Conservation (phyloP, 2,797 vertebrate genomes). For the Malacoctenus gilli region DNA sequence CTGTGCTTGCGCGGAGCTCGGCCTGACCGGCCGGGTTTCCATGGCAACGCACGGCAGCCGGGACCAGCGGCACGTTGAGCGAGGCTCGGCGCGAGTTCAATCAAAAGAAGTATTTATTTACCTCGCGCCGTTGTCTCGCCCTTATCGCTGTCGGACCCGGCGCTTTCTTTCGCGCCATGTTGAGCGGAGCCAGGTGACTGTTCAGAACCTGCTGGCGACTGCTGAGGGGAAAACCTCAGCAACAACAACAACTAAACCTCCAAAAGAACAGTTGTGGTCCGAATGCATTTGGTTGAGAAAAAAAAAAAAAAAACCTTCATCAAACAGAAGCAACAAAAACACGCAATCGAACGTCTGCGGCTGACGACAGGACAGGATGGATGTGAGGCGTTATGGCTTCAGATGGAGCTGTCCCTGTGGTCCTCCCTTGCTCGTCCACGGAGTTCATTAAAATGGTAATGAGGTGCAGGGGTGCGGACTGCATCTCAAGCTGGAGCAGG, state of each 20-base stretch:
- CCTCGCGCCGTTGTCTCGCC: slow-evolving; percentile 7
- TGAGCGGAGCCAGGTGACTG: neutral
- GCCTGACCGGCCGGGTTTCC: slow-evolving; percentile 69
- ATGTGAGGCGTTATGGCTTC: neutral
- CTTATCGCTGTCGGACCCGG: slow-evolving; percentile 7
- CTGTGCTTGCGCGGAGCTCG: slow-evolving; percentile 51
- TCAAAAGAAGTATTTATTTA: slow-evolving; percentile 49
- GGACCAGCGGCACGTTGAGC: slow-evolving; percentile 33
- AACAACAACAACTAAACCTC: neutral
- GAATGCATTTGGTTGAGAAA: slow-evolving; percentile 12
- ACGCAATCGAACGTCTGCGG: neutral
- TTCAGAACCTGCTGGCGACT: neutral
- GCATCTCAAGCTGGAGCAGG: too few relatives aligned
- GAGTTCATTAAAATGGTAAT: too few relatives aligned
- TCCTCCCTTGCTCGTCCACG: too few relatives aligned
- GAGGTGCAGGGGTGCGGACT: too few relatives aligned
- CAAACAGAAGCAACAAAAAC: neutral
- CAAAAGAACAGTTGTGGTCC: neutral
- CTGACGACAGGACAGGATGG: neutral
- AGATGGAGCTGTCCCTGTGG: neutral
- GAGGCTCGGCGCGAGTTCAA: slow-evolving; percentile 52
- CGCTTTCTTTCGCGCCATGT: neutral
- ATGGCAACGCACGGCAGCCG: slow-evolving; percentile 63
- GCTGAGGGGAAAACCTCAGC: too few relatives aligned
- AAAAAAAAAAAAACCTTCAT: too few relatives aligned